Base-by-base conservation (phyloP, 2,113 vertebrate genomes). In the Paramormyrops kingsleyae region DNA sequence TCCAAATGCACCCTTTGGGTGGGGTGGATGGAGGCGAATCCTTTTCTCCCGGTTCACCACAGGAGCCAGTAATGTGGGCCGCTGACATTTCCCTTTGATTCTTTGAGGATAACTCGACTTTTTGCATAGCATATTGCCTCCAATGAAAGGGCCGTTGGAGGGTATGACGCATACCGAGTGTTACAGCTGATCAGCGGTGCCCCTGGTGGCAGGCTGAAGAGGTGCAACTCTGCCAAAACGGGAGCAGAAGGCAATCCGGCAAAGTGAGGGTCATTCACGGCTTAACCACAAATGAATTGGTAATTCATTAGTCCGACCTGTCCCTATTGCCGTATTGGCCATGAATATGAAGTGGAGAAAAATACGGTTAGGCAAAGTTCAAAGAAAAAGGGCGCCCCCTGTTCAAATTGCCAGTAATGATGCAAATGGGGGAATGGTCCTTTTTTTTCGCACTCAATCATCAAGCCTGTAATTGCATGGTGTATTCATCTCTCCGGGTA, bases 401-500 rank as follows among this genome's bases (percentile, higher is more conserved):
- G 27, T 89, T 70, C 27, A 50, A 86, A 88, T 90, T 10, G 70
- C 39, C 35, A 66, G 35, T 52, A 42, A 44, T n/a, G 74, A 86
- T 52, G 50, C 70, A 44, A 46, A 62, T 87, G 39, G 66, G 66
- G 35, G 35, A 39, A 62, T 27, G 31, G 35, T 56, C 4, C 39
- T 53, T 85, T 83, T 53, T 83, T 83, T 50, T 52, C 17, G 6
- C 39, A 39, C 49, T 66, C 88, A 90, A 39, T 35, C n/a, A 46
- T 31, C 5, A 47, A 9, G 84, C 70, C 42, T 89, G 39, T 87
- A 89, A 87, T 87, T 77, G 88, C 35, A 89, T n/a, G 49, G 83
- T 56, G 27, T 52, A 86, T 89, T 86, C 50, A 89, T 87, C 35
- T 90, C 80, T 89, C 88, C 24, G 83, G 88, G 88, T 49, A 90